Evolutionary conservation across 2,888 invertebrate species (phyloP).

Genomic region (Mythimna vitellina): DNA sequence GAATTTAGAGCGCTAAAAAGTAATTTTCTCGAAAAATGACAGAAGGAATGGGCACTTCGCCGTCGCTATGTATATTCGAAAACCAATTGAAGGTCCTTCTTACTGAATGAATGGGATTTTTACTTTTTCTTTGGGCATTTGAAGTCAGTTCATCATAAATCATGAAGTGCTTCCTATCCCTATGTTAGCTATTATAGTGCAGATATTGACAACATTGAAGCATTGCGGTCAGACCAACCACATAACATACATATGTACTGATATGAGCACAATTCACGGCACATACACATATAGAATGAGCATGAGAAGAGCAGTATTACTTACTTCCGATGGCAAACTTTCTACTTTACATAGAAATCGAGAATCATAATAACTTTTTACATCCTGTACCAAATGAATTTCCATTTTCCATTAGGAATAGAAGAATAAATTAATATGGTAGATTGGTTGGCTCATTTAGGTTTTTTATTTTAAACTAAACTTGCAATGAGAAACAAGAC

Average conservation of each 20-base stretch:
- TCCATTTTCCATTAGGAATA: slow-evolving; percentile 18
- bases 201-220: slow-evolving; percentile 45
- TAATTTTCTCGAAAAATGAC: no score
- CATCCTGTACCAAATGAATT: slow-evolving; percentile 35
- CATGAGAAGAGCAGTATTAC: slow-evolving; percentile 50
- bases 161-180: background rate
- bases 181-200: slow-evolving; percentile 20
- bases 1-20: no score
- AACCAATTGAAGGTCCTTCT: no score
- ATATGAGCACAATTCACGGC: slow-evolving; percentile 52
- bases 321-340: slow-evolving; percentile 57
- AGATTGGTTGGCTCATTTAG: background rate
- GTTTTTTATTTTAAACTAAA: background rate
- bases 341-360: slow-evolving; percentile 57
- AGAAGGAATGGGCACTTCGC: no score
- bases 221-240: slow-evolving; percentile 49
- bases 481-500: background rate
- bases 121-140: background rate
- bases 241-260: slow-evolving; percentile 12
- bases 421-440: background rate
- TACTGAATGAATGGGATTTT: background rate
- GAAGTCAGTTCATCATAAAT: background rate
- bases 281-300: slow-evolving; percentile 54
- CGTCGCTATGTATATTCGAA: no score
- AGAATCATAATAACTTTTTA: slow-evolving; percentile 39